phyloP scores from a whole-genome alignment of 2,888 invertebrate species.

The Opisthograptis luteolata region DNA sequence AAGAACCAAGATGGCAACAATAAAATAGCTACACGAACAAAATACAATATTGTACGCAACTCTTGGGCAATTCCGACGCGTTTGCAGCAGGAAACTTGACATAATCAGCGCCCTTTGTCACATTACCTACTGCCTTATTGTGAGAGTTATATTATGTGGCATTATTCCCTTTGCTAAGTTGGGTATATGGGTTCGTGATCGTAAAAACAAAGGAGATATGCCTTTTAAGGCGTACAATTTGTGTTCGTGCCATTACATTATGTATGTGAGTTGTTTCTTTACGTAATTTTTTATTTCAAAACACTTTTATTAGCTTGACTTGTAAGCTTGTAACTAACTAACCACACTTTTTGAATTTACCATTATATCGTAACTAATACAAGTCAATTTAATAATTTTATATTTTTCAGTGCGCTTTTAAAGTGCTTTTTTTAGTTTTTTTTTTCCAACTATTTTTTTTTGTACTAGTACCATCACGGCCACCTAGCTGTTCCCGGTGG shows the following conservation, averaged over 20 bases:
- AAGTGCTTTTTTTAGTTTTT: no score
- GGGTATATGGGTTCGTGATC: constrained; percentile 35
- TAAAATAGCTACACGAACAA: constrained; percentile 19
- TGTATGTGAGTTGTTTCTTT: no score
- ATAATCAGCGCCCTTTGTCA: constrained; percentile 40
- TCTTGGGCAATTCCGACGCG: constrained; percentile 15
- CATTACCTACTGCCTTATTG: constrained; percentile 35
- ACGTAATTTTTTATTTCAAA: no score
- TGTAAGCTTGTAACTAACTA: no score
- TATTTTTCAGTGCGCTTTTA: no score
- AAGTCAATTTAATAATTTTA: no score
- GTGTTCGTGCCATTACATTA: background rate
- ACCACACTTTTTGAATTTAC: no score
- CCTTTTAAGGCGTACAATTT: background rate
- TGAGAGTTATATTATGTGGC: constrained; percentile 37
- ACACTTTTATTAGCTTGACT: no score
- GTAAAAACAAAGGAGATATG: constrained; percentile 20
- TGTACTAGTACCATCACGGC: no score
- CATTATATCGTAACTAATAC: no score
- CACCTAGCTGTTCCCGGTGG: no score
- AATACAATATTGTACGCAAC: constrained; percentile 23
- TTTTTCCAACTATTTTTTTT: no score
- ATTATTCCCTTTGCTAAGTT: constrained; percentile 38
- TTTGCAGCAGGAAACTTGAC: constrained; percentile 27
- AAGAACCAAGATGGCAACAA: constrained; percentile 3